Base-by-base conservation (phyloP, 2,888 invertebrate genomes). In the Pseudococcus longispinus region DNA sequence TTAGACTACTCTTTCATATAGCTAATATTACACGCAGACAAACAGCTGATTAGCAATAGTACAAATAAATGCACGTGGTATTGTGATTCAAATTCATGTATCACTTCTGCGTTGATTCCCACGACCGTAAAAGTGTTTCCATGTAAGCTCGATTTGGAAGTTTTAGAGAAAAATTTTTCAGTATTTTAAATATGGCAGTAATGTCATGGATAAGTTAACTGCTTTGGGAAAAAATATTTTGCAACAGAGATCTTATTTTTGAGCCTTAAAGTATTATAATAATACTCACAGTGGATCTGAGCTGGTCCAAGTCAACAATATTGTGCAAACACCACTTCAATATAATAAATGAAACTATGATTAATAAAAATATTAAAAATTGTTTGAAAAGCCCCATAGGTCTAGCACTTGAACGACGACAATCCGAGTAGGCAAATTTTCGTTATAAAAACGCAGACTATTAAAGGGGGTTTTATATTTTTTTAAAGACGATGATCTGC, bases 361-460 rank as follows among this genome's bases (percentile, higher is more conserved):
- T 26, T 26, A 65, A 1, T 1, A 65, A 6, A 5, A 26, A 65
- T 26, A 65, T 65, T 13, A 26, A 2, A 26, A 65, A 26, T 26
- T 65, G 65, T 26, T 65, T 65, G 13, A 65, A 65, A 26, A 65
- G 65, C 65, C 65, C 65, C 65, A 65, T 65, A n/a, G n/a, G n/a
- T n/a, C n/a, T n/a, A 65, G 13, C 26, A 26, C 65, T 23, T 26
- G 65, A 15, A 23, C 13, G 13, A 65, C 23, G 11, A 26, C 23
- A 8, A 65, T 1, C 26, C 9, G 65, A 26, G 26, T 65, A 26
- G 11, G 23, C 20, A 26, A 26, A 65, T 65, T 65, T 65, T 65
- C 26, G 26, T 26, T 37, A 5, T 6, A 37, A 37, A 65, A 65
- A 65, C 65, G 23, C 13, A 2, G 65, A 26, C 23, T 65, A 26